A percentile compares a stretch with the other conserved stretches of the same genome.
Evolutionary conservation across 2,888 invertebrate genomes (phyloP).

Genomic region (Metallyticus violacea): DNA sequence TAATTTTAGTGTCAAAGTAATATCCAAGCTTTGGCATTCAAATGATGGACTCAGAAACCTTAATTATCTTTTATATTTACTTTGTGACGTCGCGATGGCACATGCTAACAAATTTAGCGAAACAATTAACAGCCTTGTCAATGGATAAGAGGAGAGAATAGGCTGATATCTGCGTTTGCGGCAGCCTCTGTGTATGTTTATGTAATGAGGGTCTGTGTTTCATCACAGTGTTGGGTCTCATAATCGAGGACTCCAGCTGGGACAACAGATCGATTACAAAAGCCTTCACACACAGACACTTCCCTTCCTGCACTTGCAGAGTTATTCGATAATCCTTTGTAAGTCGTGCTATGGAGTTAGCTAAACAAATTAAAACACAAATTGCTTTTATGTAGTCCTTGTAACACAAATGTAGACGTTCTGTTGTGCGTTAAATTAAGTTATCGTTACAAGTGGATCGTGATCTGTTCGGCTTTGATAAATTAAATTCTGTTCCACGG

Average conservation of each 20-base stretch:
- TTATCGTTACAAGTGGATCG: no score
- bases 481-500: no score
- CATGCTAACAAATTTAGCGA: background rate
- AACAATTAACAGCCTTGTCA: background rate
- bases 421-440: background rate
- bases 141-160: no score
- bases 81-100: background rate
- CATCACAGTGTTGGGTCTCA: background rate
- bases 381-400: background rate
- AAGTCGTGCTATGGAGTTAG: background rate
- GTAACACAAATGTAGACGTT: background rate
- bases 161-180: no score
- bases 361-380: background rate
- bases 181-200: background rate
- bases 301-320: background rate
- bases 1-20: background rate
- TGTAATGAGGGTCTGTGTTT: background rate
- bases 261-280: background rate
- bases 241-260: background rate
- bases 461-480: no score
- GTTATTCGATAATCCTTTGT: background rate
- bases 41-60: background rate
- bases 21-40: background rate
- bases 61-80: background rate
- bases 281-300: no score